Base-by-base conservation (phyloP, 2,113 vertebrate genomes). In the Oreocharis arfaki region DNA sequence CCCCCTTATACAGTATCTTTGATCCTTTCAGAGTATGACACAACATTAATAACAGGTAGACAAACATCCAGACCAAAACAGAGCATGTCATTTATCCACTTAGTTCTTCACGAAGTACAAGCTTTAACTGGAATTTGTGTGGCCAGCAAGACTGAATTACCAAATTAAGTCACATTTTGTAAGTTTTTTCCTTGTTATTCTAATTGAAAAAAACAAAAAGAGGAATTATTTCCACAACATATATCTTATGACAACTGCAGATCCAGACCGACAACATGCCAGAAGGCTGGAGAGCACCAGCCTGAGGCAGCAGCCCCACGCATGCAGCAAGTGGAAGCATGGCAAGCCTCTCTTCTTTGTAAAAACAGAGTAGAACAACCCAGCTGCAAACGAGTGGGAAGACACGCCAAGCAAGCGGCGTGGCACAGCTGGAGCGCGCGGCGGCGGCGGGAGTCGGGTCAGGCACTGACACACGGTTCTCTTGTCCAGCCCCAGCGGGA, bases 371-470 rank as follows among this genome's bases (percentile, higher is more conserved):
- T 18, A 55, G 20, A 24, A 15, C 4, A n/a, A 39, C 6, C 4
- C 35, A 9, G 21, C 6, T 63, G 75, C 39, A 59, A 27, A 23
- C 2, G 4, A 10, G 16, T 4, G 15, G 71, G 35, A 75, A 46
- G 37, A 9, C 18, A 13, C 0, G 0, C 16, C 35, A 20, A n/a
- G 42, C 15, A 7, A 6, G 21, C 3, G 4, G 49, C n/a, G 30
- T 5, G 3, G 2, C 11, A 23, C 26, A 21, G 10, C 16, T 6
- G 41, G 32, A 52, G 49, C 2, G 2, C 2, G 6, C 3, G 6
- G 9, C 0, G 3, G 11, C 0, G 3, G 42, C 2, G 0, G 2
- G 32, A 57, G 53, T 16, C 5, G 5, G 18, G 17, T 3, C 53
- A 12, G 78, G 11, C 37, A 3, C 27, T 0, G 4, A 21, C 16